Evolutionary conservation across 2,797 vertebrate species (phyloP).

Genomic region (Helostoma temminkii): DNA sequence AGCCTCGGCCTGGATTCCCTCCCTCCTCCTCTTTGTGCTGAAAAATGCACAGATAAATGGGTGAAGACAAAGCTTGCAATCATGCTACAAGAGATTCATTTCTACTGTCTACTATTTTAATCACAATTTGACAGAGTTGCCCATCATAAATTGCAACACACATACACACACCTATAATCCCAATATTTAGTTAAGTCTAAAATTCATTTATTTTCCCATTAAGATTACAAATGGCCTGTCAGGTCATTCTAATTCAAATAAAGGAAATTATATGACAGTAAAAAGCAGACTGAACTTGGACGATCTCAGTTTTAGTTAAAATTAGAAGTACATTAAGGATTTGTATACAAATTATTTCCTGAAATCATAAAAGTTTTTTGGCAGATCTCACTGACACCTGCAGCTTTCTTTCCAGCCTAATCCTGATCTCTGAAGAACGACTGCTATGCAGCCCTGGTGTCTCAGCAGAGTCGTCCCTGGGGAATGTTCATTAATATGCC

Average conservation of each 20-base stretch:
- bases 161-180: constrained; percentile 18
- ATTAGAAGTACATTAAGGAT: neutral
- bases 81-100: constrained; percentile 42
- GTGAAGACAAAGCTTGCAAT: constrained; percentile 50
- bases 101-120: constrained; percentile 48
- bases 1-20: constrained; percentile 13
- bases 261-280: neutral
- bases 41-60: constrained; percentile 39
- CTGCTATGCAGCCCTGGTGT: constrained; percentile 26
- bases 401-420: constrained; percentile 25
- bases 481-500: constrained; percentile 71
- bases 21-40: constrained; percentile 16
- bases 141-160: constrained; percentile 32
- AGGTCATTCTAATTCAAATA: constrained; percentile 15
- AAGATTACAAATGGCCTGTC: constrained; percentile 60
- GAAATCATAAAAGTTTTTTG: constrained; percentile 5
- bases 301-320: neutral
- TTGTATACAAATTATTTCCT: neutral
- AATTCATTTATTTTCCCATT: constrained; percentile 63
- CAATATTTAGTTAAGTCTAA: constrained; percentile 65
- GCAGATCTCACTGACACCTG: constrained; percentile 20
- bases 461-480: constrained; percentile 37
- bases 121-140: constrained; percentile 30
- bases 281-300: neutral
- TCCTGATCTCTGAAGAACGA: constrained; percentile 37